These are phyloP conservation scores for Urocolius indicus DNA, from an alignment of 2,113 vertebrate genomes.

Conservation along the genomic window DNA sequence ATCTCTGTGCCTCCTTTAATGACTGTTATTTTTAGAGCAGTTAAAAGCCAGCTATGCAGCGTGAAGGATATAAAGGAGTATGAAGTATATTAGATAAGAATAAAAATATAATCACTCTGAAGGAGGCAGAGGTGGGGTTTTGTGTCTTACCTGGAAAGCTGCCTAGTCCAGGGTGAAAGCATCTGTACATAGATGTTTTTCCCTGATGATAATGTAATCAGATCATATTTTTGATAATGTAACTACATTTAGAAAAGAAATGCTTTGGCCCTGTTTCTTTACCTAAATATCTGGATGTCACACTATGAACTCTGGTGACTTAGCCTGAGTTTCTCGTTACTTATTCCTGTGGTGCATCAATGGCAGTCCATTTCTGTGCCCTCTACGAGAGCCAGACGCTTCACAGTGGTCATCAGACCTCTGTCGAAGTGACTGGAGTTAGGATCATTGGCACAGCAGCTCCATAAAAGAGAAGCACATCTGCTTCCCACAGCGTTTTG, in stretches of 20 bases:
- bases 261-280: not conserved
- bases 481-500: not conserved
- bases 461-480: not conserved
- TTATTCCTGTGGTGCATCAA: not conserved
- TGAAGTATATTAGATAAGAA: conserved; percentile 1
- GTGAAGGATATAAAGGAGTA: conserved; percentile 34
- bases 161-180: not conserved
- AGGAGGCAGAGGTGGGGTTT: not conserved
- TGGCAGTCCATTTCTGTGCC: not conserved
- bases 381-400: not conserved
- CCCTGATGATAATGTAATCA: not conserved
- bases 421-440: not conserved
- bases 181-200: not conserved
- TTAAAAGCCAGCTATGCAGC: conserved; percentile 49
- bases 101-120: conserved; percentile 34
- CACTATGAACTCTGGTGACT: not conserved
- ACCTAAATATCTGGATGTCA: not conserved
- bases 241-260: not conserved
- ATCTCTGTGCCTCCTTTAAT: conserved; percentile 32
- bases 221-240: not conserved
- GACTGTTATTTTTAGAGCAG: conserved; percentile 59
- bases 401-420: not conserved
- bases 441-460: not conserved
- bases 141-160: conserved; percentile 1
- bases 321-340: not conserved